Base-by-base conservation (phyloP, 1,140 invertebrate species). In the Cydia amplana region DNA sequence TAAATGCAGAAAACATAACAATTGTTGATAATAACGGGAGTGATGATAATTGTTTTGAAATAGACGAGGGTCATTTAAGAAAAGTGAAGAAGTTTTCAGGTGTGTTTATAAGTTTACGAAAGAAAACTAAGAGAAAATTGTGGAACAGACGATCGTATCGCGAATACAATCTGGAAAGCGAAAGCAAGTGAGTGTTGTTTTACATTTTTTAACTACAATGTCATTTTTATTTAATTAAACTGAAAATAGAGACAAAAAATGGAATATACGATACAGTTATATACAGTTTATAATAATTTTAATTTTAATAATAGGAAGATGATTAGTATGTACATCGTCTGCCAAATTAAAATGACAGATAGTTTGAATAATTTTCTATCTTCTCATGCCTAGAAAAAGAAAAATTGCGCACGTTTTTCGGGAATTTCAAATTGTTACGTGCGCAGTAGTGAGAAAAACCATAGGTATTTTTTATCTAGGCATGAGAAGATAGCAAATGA, bases 121-220 rank as follows among this genome's bases (percentile, higher is more conserved):
- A 70, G 32, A 43, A 40, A 36, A n/a, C 28, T 32, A 70, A 43
- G 65, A 70, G 20, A 10, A 70, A 70, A 36, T 7, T 70, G n/a
- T 70, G 65, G 65, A 18, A 12, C 28, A 70, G 65, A 10, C 28
- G 32, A 10, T 70, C 65, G 1, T 20, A 20, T 18, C 16, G 18
- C 2, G 5, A 40, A 36, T 70, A 70, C 32, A 18, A 36, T 9
- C n/a, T 70, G 28, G 32, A 70, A 28, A 32, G 12, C 6, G 18
- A 23, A 36, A 18, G 16, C 28, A 36, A 2, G 65, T 70, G 18
- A 70, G 65, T 70, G 32, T 18, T 32, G 36, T 18, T 40, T 40
- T 40, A 40, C 1, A 14, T 32, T 36, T 65, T 64, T 64, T 16
- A 1, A 28, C 12, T 65, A 65, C 64, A 16, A 14, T 23, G 20